A percentile compares a stretch with the other conserved stretches of the same genome.
Conservation (phyloP, 2,797 vertebrate species). For the Sebastes diploproa region DNA sequence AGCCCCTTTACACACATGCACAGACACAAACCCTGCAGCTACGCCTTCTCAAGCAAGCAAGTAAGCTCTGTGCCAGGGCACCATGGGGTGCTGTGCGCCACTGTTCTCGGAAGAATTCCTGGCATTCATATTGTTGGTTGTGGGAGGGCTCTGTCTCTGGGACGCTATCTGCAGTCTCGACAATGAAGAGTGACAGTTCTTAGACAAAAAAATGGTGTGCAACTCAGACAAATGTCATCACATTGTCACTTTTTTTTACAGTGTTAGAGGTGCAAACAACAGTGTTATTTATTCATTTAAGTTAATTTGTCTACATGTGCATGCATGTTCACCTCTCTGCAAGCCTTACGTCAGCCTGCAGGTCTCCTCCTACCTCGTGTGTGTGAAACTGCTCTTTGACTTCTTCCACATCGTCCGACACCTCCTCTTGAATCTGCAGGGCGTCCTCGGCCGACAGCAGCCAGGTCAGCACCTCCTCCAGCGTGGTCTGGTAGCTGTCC, state of each 20-base stretch:
- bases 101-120: constrained; percentile 71
- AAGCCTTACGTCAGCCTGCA: background rate
- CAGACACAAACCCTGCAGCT: constrained; percentile 46
- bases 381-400: constrained; percentile 98
- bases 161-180: constrained; percentile 13
- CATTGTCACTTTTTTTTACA: background rate
- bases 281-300: background rate
- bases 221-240: background rate
- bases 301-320: background rate
- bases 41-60: constrained; percentile 43
- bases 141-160: constrained; percentile 34
- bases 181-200: constrained; percentile 9
- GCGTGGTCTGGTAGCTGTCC: constrained; percentile 93
- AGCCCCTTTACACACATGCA: constrained; percentile 60
- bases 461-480: constrained; percentile 99
- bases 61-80: constrained; percentile 42
- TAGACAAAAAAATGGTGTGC: background rate
- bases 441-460: constrained; percentile 93
- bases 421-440: constrained; percentile 91
- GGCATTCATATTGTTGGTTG: constrained; percentile 72
- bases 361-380: constrained; percentile 86
- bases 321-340: background rate
- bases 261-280: background rate
- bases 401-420: constrained; percentile 95
- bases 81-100: constrained; percentile 38